These are phyloP conservation scores for Melipona bicolor DNA, from an alignment of 2,888 invertebrate species.

Conservation along the genomic window DNA sequence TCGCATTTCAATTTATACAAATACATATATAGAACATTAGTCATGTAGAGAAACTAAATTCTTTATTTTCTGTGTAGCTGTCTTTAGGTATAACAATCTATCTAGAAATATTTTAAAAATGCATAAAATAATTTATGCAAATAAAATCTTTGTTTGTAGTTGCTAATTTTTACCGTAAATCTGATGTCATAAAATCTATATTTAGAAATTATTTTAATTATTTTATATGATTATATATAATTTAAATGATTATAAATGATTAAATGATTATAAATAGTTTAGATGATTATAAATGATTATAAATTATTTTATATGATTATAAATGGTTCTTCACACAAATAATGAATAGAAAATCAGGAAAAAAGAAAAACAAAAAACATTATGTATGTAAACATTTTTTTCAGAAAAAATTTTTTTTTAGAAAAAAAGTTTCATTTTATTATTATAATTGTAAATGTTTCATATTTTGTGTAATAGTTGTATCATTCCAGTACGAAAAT, in stretches of 20 bases:
- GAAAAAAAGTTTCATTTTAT: neutral
- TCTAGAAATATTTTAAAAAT: neutral
- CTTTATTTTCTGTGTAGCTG: neutral
- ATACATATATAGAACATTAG: neutral
- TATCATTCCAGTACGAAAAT: conserved; percentile 11
- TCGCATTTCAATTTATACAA: conserved; percentile 49
- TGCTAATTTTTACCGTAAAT: neutral
- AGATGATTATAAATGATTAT: no score
- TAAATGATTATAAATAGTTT: no score
- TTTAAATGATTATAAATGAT: no score
- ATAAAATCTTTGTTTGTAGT: neutral
- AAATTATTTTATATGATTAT: neutral
- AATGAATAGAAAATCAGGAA: neutral
- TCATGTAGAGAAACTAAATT: neutral
- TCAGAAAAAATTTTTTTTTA: neutral
- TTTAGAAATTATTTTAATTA: neutral
- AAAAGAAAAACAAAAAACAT: neutral
- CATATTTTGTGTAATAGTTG: conserved; percentile 28
- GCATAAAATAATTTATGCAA: neutral
- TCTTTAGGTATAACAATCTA: neutral
- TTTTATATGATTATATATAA: neutral
- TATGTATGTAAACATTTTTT: neutral
- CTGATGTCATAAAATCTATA: neutral
- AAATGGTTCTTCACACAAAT: neutral
- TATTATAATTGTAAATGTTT: conserved; percentile 10